Evolutionary conservation across 2,888 invertebrate genomes (phyloP), one percentile per base, ranked within the genome.

Genomic region (Oasisia sp.): DNA sequence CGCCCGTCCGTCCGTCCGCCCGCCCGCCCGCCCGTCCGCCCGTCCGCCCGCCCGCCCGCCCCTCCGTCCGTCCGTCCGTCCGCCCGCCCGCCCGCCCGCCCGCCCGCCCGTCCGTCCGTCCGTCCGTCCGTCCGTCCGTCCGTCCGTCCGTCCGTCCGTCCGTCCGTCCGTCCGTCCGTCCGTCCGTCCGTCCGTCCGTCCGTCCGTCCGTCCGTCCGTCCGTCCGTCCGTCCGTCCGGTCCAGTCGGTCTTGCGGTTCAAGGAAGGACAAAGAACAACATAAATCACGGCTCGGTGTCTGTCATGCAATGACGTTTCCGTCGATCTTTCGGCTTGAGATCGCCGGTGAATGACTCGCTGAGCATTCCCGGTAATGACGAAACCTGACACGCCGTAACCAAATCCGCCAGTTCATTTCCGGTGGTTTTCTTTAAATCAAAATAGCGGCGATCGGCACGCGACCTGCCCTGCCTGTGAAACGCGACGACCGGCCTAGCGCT

Each of bases 141-240:
- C 7, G 27, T 91, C 90, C 0, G 58, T 89, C 32, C 32, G 74
- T 91, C 32, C 90, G n/a, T 91, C 90, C 32, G 58, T 89, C 32
- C 32, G 32, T 91, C 32, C 90, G 58, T 91, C 90, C 32, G 58
- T 89, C 32, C 32, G 74, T 91, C 90, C 90, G 58, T 89, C 90
- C 32, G 74, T 89, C 32, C 90, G 74, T 91, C 90, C 90, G 58
- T 89, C 90, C 32, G 74, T 89, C 32, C 90, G 11, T 89, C 90
- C 32, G 74, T 89, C 32, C 90, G 74, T 91, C 32, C 90, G 89
- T 89, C 90, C 32, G 58, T 89, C 27, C 32, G 9, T 89, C 14
- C n/a, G 91, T 89, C 32, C 89, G 32, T 89, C 90, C 32, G 74
- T n/a, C n/a, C n/a, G n/a, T n/a, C n/a, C n/a, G n/a, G n/a, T 38